phyloP scores from a whole-genome alignment of 2,888 invertebrate genomes.

The Calameuta filiformis region DNA sequence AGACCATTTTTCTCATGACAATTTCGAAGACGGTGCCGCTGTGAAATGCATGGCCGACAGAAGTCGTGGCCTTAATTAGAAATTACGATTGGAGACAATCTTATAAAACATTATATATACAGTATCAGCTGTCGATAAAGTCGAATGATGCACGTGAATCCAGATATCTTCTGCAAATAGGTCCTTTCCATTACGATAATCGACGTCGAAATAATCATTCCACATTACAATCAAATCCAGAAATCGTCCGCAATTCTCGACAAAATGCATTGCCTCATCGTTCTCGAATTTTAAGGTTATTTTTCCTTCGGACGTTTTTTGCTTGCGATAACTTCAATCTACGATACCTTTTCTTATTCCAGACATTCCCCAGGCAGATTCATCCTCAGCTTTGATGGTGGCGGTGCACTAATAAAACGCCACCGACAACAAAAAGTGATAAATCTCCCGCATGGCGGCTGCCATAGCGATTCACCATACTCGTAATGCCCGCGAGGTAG shows the following conservation, averaged over 20 bases:
- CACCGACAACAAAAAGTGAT: slow-evolving; percentile 29
- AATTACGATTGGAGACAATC: neutral
- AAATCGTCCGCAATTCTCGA: neutral
- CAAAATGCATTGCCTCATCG: neutral
- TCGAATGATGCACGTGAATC: neutral
- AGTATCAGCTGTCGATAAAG: neutral
- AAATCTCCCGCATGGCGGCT: slow-evolving; percentile 26
- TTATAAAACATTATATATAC: neutral
- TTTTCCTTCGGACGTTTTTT: neutral
- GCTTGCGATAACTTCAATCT: neutral
- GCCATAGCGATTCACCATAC: slow-evolving; percentile 29
- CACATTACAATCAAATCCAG: neutral
- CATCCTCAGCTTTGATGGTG: neutral
- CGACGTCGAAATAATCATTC: neutral
- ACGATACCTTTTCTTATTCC: neutral
- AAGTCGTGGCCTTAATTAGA: neutral
- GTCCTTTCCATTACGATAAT: neutral
- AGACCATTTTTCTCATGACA: neutral
- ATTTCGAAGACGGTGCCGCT: neutral
- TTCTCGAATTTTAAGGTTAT: neutral
- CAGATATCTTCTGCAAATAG: neutral
- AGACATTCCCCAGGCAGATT: neutral
- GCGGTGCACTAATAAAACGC: slow-evolving; percentile 15
- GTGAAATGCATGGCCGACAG: neutral
- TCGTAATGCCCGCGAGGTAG: slow-evolving; percentile 5